Conservation (phyloP, 2,113 vertebrate genomes). For the Colossoma macropomum region DNA sequence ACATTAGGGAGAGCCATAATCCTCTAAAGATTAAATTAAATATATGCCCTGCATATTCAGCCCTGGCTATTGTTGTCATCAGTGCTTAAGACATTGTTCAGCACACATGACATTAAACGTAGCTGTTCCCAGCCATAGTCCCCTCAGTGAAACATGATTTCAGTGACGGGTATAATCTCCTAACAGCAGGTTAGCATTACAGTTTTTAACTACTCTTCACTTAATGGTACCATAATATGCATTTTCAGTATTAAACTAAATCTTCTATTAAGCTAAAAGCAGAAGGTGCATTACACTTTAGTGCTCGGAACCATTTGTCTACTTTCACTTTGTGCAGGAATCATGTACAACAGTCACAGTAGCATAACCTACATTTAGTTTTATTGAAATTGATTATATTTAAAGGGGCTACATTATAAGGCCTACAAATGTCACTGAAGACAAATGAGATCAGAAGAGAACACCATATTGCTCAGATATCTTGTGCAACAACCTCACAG, state of each 20-base stretch:
- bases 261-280: constrained; percentile 74
- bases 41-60: constrained; percentile 74
- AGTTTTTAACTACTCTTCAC: constrained; percentile 77
- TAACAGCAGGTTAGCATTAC: constrained; percentile 80
- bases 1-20: constrained; percentile 76
- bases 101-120: constrained; percentile 62
- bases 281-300: constrained; percentile 70
- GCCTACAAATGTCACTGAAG: constrained; percentile 53
- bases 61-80: constrained; percentile 78
- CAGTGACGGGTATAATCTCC: constrained; percentile 70
- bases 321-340: constrained; percentile 42
- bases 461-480: background rate
- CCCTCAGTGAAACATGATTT: constrained; percentile 67
- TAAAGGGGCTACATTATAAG: constrained; percentile 45
- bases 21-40: constrained; percentile 79
- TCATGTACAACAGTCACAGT: constrained; percentile 38
- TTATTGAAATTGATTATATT: constrained; percentile 31
- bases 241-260: constrained; percentile 75
- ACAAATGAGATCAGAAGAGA: background rate
- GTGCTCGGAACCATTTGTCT: constrained; percentile 56
- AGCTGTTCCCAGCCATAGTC: constrained; percentile 55
- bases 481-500: background rate
- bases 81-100: constrained; percentile 71
- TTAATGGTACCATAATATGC: constrained; percentile 72
- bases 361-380: constrained; percentile 51